phyloP scores from a whole-genome alignment of 2,888 invertebrate species.

The Troides helena region DNA sequence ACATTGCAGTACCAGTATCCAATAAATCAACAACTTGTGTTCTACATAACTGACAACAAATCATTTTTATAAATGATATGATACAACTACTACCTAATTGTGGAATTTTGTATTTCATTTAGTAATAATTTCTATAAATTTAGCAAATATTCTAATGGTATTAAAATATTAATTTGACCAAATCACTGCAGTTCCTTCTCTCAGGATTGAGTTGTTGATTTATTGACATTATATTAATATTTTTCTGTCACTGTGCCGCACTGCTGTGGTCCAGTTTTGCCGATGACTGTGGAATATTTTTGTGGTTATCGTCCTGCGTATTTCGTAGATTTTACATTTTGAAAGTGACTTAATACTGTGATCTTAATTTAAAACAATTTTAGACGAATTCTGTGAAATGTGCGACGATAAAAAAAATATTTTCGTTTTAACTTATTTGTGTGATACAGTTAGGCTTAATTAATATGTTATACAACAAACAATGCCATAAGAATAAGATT shows the following conservation, averaged over 20 bases:
- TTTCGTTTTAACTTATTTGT: conserved; percentile 69
- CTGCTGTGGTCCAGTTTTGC: conserved; percentile 63
- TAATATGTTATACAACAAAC: conserved; percentile 50
- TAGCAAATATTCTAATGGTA: conserved; percentile 33
- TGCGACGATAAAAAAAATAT: conserved; percentile 61
- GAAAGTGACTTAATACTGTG: conserved; percentile 79
- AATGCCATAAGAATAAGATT: conserved; percentile 70
- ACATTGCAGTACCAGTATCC: conserved; percentile 41
- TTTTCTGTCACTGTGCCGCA: conserved; percentile 47
- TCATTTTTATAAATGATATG: conserved; percentile 37
- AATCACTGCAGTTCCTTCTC: conserved; percentile 42
- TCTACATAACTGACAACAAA: conserved; percentile 44
- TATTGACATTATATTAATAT: conserved; percentile 57
- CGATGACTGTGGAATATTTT: conserved; percentile 79
- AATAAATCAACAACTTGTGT: conserved; percentile 53
- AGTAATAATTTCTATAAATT: conserved; percentile 34
- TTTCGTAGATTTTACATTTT: conserved; percentile 71
- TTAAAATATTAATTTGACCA: conserved; percentile 40
- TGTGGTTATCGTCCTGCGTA: conserved; percentile 65
- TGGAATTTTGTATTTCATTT: conserved; percentile 29
- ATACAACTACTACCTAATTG: conserved; percentile 37
- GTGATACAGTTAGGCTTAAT: conserved; percentile 74
- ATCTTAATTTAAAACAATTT: conserved; percentile 79
- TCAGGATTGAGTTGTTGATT: conserved; percentile 54
- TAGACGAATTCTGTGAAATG: conserved; percentile 70